These are phyloP conservation scores for Pelusios castaneus DNA, from an alignment of 2,113 vertebrate genomes.

Conservation along the genomic window DNA sequence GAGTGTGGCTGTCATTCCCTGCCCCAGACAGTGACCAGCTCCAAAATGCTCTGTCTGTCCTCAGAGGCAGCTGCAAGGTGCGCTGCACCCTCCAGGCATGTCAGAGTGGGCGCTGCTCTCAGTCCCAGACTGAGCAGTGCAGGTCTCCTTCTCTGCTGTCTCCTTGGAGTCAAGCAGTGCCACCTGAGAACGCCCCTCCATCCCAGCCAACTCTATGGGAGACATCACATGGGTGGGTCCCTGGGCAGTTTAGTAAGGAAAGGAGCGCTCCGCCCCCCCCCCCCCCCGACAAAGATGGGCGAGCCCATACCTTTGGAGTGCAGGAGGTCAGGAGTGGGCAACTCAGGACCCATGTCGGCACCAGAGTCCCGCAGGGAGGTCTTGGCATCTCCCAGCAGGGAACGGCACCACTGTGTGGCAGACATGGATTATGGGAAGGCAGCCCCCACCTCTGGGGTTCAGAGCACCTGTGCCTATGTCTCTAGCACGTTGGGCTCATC, in stretches of 20 bases:
- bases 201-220: not conserved
- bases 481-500: not conserved
- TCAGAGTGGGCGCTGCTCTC: not conserved
- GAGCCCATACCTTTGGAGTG: not conserved
- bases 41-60: not conserved
- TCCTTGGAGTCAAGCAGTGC: not conserved
- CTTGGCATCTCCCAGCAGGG: not conserved
- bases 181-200: not conserved
- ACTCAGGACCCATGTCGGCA: not conserved
- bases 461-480: no score
- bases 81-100: not conserved
- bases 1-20: not conserved
- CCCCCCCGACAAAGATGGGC: not conserved
- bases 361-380: fast-evolving
- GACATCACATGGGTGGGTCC: not conserved
- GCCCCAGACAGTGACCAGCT: not conserved
- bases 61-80: not conserved
- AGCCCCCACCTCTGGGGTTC: not conserved
- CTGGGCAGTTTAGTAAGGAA: not conserved
- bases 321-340: not conserved
- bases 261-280: not conserved
- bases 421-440: not conserved
- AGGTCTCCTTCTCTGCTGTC: not conserved
- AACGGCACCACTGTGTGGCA: not conserved
- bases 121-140: not conserved